Conservation (phyloP, 2,797 vertebrate genomes). For the Xerus rutilus region DNA sequence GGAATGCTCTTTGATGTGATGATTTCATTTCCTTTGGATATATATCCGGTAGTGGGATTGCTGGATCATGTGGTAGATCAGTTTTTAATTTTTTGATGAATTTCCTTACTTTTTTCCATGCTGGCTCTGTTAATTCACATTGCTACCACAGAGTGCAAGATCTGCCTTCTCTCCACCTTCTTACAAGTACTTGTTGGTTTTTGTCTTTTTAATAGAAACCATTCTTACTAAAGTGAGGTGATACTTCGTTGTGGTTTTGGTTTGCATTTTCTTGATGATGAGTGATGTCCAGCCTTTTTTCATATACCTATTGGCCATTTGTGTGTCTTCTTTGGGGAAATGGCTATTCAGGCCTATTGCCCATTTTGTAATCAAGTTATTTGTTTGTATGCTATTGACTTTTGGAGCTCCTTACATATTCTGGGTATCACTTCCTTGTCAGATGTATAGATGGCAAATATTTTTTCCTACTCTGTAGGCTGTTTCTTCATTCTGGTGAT, state of each 20-base stretch:
- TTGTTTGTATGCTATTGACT: neutral
- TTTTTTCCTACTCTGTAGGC: neutral
- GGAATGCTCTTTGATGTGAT: no score
- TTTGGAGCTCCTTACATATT: neutral
- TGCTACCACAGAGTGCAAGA: neutral
- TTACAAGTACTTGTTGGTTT: neutral
- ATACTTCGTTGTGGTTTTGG: neutral
- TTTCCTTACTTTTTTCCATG: neutral
- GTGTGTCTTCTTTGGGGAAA: neutral
- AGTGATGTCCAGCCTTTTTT: neutral
- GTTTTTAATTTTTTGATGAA: neutral
- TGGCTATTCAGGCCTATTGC: neutral
- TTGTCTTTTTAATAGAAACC: neutral
- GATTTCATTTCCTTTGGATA: neutral
- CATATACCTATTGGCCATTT: neutral
- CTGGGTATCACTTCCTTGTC: neutral
- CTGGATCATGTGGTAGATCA: neutral
- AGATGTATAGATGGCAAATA: neutral
- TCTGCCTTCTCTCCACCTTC: neutral
- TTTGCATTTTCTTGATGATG: neutral
- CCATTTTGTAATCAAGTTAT: neutral
- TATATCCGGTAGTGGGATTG: neutral
- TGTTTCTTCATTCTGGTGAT: neutral
- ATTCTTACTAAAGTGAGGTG: neutral
- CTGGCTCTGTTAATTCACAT: neutral